Evolutionary conservation across 2,113 vertebrate genomes (phyloP).

Genomic region (Dermatemys mawii): DNA sequence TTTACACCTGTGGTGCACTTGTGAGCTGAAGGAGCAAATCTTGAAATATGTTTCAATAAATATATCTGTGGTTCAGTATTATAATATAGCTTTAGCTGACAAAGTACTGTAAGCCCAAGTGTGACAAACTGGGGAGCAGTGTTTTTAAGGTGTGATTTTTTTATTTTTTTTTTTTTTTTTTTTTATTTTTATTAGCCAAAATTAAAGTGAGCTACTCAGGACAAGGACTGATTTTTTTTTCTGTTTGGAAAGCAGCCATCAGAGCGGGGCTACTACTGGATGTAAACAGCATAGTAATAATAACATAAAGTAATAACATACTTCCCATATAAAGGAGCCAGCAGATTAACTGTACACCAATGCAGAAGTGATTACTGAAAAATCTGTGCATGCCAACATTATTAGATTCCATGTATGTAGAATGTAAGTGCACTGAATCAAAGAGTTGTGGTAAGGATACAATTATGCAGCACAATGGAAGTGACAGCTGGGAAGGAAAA

Average conservation of each 20-base stretch:
- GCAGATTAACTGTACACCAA: slow-evolving; percentile 34
- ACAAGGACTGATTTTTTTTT: neutral
- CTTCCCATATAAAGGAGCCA: neutral
- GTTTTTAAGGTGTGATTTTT: neutral
- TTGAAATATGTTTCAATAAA: neutral
- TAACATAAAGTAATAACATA: neutral
- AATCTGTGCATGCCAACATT: neutral
- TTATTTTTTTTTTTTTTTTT: slow-evolving; percentile 27
- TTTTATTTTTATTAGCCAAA: neutral
- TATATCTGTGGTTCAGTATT: neutral
- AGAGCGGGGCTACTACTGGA: neutral
- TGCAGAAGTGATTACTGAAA: neutral
- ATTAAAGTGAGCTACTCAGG: neutral
- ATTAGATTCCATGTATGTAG: neutral
- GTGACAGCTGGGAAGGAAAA: no score
- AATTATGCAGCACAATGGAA: neutral
- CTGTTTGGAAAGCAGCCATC: neutral
- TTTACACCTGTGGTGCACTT: slow-evolving; percentile 7
- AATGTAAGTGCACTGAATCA: neutral
- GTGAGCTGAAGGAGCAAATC: neutral
- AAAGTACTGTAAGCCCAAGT: neutral
- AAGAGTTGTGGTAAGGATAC: slow-evolving; percentile 23
- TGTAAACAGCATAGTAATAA: neutral
- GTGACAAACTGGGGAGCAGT: neutral
- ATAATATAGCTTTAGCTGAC: neutral